Conservation (phyloP, 2,888 invertebrate species). For the Heteromurus nitidus region DNA sequence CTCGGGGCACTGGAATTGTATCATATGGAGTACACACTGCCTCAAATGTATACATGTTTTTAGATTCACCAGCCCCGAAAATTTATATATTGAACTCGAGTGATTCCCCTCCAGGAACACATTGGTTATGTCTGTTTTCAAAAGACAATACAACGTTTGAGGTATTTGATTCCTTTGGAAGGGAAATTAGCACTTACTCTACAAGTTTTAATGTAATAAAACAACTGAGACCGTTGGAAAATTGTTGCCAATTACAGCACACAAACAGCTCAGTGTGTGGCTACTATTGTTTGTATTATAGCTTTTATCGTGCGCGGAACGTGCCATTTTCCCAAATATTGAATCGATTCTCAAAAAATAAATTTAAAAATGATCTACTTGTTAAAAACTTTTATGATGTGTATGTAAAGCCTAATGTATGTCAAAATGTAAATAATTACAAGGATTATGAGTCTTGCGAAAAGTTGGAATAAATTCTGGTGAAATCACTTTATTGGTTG, state of each 20-base stretch:
- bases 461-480: no score
- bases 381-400: slow-evolving; percentile 24
- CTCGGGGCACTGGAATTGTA: neutral
- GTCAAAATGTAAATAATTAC: no score
- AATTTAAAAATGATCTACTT: slow-evolving; percentile 5
- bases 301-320: neutral
- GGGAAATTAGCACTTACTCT: neutral
- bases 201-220: neutral
- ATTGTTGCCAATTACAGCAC: slow-evolving; percentile 9
- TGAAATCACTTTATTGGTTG: slow-evolving; percentile 1
- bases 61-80: neutral
- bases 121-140: slow-evolving; percentile 11
- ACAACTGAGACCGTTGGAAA: slow-evolving; percentile 1
- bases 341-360: neutral
- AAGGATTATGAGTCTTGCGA: no score
- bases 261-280: neutral
- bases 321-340: slow-evolving; percentile 8
- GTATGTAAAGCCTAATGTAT: slow-evolving; percentile 7
- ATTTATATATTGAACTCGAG: neutral
- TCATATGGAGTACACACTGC: neutral
- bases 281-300: neutral
- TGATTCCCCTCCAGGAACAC: neutral
- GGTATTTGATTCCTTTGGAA: slow-evolving; percentile 29
- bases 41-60: neutral
- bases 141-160: slow-evolving; percentile 11